Evolutionary conservation across 2,113 vertebrate species (phyloP).

Genomic region (Rana temporaria): DNA sequence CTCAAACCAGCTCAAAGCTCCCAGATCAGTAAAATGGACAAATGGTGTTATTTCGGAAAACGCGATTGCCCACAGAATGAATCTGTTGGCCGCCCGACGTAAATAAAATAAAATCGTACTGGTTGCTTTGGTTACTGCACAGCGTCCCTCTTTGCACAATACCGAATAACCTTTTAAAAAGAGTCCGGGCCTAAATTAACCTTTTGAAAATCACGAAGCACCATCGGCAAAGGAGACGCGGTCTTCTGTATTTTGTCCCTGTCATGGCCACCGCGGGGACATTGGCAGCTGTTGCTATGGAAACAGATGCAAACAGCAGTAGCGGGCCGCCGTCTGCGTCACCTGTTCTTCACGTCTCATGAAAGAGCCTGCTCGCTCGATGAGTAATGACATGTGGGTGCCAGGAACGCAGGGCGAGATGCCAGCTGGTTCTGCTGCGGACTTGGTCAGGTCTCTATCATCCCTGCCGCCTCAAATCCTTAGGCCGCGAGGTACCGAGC

Average conservation of each 20-base stretch:
- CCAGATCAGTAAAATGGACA: not conserved
- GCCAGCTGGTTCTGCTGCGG: conserved; percentile 26
- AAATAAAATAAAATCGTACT: no score
- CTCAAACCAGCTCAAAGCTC: not conserved
- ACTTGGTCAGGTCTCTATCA: not conserved
- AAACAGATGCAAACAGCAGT: conserved; percentile 32
- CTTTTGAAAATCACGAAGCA: no score
- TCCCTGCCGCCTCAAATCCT: no score
- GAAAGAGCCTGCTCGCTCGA: conserved; percentile 34
- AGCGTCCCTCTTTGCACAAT: no score
- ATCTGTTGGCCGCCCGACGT: no score
- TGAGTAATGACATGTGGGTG: conserved; percentile 34
- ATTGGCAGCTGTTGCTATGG: conserved; percentile 22
- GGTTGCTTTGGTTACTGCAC: no score
- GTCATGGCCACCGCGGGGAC: conserved; percentile 23
- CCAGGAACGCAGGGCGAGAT: not conserved
- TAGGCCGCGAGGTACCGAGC: no score
- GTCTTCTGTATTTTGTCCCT: not conserved
- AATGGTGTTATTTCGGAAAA: not conserved
- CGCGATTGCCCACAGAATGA: no score
- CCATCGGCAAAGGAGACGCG: not conserved
- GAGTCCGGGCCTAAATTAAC: no score
- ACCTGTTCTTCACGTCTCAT: conserved; percentile 48
- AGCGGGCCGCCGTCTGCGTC: not conserved
- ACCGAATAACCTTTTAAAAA: no score